Evolutionary conservation across 2,888 invertebrate species (phyloP).

Genomic region (Linhomoeus sp.): DNA sequence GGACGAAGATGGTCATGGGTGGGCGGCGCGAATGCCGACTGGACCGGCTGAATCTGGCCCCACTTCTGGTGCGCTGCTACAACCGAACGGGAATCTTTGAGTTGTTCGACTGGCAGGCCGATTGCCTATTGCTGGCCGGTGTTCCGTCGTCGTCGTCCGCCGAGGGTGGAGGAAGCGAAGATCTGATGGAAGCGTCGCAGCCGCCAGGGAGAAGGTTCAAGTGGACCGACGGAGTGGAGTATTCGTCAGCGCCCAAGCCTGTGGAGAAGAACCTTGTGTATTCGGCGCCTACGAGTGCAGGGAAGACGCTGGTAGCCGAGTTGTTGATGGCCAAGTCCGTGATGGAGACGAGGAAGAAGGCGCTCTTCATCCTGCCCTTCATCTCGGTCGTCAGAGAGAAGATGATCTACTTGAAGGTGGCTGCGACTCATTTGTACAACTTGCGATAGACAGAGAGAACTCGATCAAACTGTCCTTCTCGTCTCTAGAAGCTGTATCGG

Average conservation of each 20-base stretch:
- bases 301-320: constrained; percentile 90
- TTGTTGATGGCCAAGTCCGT: constrained; percentile 72
- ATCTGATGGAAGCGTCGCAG: too few species aligned
- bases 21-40: too few species aligned
- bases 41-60: too few species aligned
- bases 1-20: too few species aligned
- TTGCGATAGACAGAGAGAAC: not conserved
- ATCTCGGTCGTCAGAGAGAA: constrained; percentile 91
- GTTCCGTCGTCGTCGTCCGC: too few species aligned
- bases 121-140: constrained; percentile 4
- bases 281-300: constrained; percentile 89
- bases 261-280: too few species aligned
- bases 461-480: too few species aligned
- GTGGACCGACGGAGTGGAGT: too few species aligned
- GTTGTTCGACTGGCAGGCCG: constrained; percentile 11
- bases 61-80: too few species aligned
- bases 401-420: constrained; percentile 65
- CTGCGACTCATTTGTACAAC: not conserved
- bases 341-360: constrained; percentile 54
- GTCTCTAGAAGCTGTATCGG: constrained; percentile 49
- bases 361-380: constrained; percentile 78
- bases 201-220: too few species aligned
- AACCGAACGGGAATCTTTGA: constrained; percentile 7
- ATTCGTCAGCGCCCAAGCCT: too few species aligned
- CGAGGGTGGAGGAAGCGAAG: too few species aligned